phyloP scores from a whole-genome alignment of 2,888 invertebrate genomes.

The Heliconius ethilla region DNA sequence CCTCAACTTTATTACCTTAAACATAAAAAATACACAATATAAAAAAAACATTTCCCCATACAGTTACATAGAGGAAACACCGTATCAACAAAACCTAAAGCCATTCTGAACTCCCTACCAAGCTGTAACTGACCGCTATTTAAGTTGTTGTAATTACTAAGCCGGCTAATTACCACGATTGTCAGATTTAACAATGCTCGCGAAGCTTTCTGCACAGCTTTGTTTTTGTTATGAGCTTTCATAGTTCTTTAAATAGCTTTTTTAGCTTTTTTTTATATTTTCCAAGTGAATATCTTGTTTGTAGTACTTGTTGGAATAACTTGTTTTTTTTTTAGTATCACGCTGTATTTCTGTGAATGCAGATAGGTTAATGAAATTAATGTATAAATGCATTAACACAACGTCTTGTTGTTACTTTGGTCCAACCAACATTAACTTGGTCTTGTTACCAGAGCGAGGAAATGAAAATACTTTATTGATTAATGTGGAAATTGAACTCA shows the following conservation, averaged over 20 bases:
- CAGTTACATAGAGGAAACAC: neutral
- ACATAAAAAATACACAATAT: too few species aligned
- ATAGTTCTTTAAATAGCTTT: constrained; percentile 9
- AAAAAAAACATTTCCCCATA: neutral
- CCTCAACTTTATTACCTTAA: too few species aligned
- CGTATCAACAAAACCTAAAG: constrained; percentile 18
- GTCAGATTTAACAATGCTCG: constrained; percentile 22
- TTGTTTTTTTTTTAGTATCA: neutral
- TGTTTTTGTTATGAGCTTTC: constrained; percentile 9
- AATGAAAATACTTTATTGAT: neutral
- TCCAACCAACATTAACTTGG: too few species aligned
- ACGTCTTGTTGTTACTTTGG: too few species aligned
- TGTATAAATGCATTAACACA: too few species aligned
- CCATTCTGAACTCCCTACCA: neutral
- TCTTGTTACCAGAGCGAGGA: neutral
- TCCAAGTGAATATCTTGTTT: neutral
- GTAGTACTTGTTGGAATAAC: neutral
- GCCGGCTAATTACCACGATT: constrained; percentile 25
- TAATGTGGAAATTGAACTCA: neutral
- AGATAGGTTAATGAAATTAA: too few species aligned
- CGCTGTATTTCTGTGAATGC: too few species aligned
- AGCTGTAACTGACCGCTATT: constrained; percentile 25
- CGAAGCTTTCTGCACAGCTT: constrained; percentile 12
- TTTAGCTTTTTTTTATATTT: neutral
- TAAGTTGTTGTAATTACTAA: constrained; percentile 15